phyloP scores from a whole-genome alignment of 2,888 invertebrate genomes.

The Chironomus tentans region DNA sequence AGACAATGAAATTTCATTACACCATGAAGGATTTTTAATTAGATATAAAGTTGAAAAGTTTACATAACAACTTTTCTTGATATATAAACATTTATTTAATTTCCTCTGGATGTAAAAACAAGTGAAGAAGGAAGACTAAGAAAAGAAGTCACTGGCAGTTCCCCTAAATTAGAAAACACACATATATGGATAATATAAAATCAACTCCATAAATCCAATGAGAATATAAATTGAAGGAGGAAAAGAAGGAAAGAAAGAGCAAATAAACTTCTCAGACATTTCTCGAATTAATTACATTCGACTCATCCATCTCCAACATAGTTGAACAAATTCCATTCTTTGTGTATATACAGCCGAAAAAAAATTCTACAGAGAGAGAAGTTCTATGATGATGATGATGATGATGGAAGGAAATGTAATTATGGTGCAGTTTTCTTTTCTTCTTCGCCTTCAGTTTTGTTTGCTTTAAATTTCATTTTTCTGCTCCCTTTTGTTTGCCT shows the following conservation, averaged over 20 bases:
- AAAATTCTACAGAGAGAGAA: not conserved
- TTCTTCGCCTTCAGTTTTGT: not conserved
- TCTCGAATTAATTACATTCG: constrained; percentile 21
- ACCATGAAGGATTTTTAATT: constrained; percentile 6
- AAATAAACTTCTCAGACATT: constrained; percentile 21
- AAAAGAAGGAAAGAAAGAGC: not conserved
- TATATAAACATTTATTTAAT: not conserved
- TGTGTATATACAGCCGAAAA: not conserved
- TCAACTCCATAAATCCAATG: too few species aligned
- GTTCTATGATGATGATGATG: constrained; percentile 11
- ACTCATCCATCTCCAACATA: constrained; percentile 1
- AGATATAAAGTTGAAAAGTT: not conserved
- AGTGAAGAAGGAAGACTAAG: not conserved
- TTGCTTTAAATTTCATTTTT: constrained; percentile 22
- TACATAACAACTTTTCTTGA: not conserved
- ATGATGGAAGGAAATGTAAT: constrained; percentile 23
- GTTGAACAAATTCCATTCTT: not conserved
- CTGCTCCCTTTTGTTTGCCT: constrained; percentile 5
- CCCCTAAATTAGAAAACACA: too few species aligned
- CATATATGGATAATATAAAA: too few species aligned
- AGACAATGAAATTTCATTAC: not conserved
- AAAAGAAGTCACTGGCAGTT: too few species aligned
- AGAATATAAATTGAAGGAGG: not conserved
- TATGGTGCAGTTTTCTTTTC: constrained; percentile 16
- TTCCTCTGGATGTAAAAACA: not conserved